phyloP scores from a whole-genome alignment of 1,140 invertebrate genomes.

The Ladona fulva region DNA sequence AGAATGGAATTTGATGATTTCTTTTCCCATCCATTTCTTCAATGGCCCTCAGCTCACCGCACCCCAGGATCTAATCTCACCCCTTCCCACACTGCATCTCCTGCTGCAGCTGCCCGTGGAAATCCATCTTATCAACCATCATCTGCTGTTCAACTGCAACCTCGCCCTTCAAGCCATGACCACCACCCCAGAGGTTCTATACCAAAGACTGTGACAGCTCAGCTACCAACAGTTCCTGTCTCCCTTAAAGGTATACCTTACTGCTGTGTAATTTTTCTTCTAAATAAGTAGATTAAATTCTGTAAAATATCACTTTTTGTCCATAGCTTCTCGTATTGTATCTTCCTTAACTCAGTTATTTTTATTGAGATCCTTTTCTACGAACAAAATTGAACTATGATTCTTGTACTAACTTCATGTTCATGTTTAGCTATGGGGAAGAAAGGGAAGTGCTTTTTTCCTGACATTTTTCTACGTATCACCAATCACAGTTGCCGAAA shows the following conservation, averaged over 20 bases:
- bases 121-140: background rate
- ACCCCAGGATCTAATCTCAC: constrained; percentile 31
- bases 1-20: constrained; percentile 93
- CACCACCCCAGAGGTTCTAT: background rate
- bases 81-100: constrained; percentile 23
- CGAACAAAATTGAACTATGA: no score
- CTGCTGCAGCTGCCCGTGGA: constrained; percentile 21
- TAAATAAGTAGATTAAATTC: no score
- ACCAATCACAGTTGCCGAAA: no score
- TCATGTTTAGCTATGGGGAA: no score
- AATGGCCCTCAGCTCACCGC: constrained; percentile 46
- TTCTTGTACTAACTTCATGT: no score
- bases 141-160: constrained; percentile 36
- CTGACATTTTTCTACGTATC: no score
- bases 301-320: no score
- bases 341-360: no score
- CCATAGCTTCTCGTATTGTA: no score
- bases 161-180: constrained; percentile 46
- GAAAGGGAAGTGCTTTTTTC: no score
- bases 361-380: no score
- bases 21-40: constrained; percentile 85
- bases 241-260: background rate
- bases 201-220: background rate
- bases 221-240: background rate
- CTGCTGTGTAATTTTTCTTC: background rate